phyloP scores from a whole-genome alignment of 1,140 invertebrate genomes.

The Ceratitis capitata region DNA sequence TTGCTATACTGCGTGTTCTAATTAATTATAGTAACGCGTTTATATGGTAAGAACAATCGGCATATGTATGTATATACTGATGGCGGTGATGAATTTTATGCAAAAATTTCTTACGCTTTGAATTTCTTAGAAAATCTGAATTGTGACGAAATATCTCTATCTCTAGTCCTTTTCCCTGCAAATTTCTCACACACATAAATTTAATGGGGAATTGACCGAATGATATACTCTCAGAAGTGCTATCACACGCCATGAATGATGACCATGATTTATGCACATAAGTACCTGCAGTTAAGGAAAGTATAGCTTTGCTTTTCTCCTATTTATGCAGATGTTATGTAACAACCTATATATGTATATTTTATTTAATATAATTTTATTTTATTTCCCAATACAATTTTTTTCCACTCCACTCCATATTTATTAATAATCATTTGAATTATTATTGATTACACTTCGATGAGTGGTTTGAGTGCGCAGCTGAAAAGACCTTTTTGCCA shows the following conservation, averaged over 20 bases:
- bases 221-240: background rate
- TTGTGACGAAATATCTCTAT: no score
- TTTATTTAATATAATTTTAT: background rate
- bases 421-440: background rate
- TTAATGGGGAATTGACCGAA: background rate
- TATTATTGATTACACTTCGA: constrained; percentile 1
- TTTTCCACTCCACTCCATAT: background rate
- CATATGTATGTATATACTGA: no score
- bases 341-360: no score
- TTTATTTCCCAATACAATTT: no score
- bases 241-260: background rate
- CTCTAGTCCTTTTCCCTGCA: background rate
- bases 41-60: no score
- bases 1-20: background rate
- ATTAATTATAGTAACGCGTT: background rate
- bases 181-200: background rate
- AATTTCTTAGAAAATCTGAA: no score
- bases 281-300: background rate
- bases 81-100: no score
- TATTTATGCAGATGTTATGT: no score
- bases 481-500: background rate
- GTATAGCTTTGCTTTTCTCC: background rate
- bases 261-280: no score
- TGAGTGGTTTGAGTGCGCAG: background rate
- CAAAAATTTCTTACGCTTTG: no score